A percentile compares a stretch with the other conserved stretches of the same genome.
Conservation (phyloP, 2,797 vertebrate genomes). For the Sphaeramia orbicularis region DNA sequence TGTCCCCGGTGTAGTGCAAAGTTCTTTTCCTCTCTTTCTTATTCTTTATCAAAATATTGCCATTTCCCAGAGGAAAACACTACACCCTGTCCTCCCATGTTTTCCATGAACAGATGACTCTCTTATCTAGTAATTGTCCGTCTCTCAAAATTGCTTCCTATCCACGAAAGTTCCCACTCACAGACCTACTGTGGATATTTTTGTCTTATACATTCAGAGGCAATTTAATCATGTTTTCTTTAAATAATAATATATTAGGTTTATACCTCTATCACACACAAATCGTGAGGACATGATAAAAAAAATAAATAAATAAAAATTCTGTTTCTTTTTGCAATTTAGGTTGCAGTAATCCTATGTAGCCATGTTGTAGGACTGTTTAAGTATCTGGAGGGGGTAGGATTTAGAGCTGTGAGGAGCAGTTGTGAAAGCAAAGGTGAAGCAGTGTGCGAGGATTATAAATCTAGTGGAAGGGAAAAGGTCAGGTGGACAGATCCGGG, state of each 20-base stretch:
- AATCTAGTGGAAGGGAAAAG: conserved; percentile 29
- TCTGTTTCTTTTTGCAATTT: conserved; percentile 4
- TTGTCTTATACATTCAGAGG: conserved; percentile 11
- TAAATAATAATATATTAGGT: background rate
- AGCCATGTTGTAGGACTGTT: conserved; percentile 25
- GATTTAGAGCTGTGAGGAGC: conserved; percentile 46
- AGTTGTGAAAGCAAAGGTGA: conserved; percentile 43
- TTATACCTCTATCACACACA: background rate
- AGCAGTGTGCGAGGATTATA: conserved; percentile 29
- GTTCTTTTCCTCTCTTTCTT: conserved; percentile 42
- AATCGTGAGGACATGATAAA: no score
- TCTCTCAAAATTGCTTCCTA: conserved; percentile 71
- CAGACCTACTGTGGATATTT: conserved; percentile 17
- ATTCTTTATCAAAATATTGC: conserved; percentile 65
- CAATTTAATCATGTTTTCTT: conserved; percentile 13
- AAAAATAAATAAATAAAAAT: no score
- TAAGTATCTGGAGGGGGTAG: conserved; percentile 20
- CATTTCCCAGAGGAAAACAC: conserved; percentile 64
- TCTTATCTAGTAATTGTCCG: conserved; percentile 76
- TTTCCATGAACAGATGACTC: conserved; percentile 65
- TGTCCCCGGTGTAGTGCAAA: conserved; percentile 35
- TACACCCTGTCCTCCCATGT: conserved; percentile 56
- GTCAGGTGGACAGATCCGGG: conserved; percentile 24
- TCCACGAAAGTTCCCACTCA: conserved; percentile 53
- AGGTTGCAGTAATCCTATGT: conserved; percentile 6